Base-by-base conservation (phyloP, 2,888 invertebrate species). In the Eubasilissa splendida region DNA sequence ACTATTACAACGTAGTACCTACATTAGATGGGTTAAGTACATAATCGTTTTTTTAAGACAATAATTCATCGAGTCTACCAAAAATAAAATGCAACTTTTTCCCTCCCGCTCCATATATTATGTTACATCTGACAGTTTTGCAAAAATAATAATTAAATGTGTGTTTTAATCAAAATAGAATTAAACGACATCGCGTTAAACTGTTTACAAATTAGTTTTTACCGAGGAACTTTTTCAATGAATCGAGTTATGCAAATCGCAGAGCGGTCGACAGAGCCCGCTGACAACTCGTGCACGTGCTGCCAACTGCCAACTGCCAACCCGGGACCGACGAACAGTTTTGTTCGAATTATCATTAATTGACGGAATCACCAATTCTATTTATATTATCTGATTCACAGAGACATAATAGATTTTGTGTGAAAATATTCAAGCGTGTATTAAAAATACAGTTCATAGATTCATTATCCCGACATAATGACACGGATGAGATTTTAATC, bases 91-190 rank as follows among this genome's bases (percentile, higher is more conserved):
- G 7, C 42, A 1, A 4, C 42, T 42, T 60, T 53, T 58, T 50
- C 22, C 22, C 14, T 4, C 14, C 63, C 11, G 63, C 63, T 60
- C 58, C 76, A 76, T 76, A 22, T n/a, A 63, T 77, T 68, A 42
- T 42, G 42, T 56, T 54, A 1, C 11, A 68, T 53, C 63, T n/a
- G 68, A 68, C 71, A 71, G 73, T n/a, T 42, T 31, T 14, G 14
- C 58, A 68, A 22, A 56, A 70, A 58, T 12, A 42, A 70, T 70
- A 75, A 76, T 80, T 80, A 79, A 75, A 71, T 71, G 73, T 68
- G 56, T 77, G 56, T 70, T 58, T 56, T 68, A 58, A 65, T 59
- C 50, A 58, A 53, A 76, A 65, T 53, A 76, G 53, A 52, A 31
- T 14, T 53, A 65, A 53, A 14, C 65, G 5, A 50, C 53, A 14